Percentiles rank a stretch among this genome's conserved stretches.
Evolutionary conservation across 2,113 vertebrate species (phyloP).

Genomic region (Corapipo altera): DNA sequence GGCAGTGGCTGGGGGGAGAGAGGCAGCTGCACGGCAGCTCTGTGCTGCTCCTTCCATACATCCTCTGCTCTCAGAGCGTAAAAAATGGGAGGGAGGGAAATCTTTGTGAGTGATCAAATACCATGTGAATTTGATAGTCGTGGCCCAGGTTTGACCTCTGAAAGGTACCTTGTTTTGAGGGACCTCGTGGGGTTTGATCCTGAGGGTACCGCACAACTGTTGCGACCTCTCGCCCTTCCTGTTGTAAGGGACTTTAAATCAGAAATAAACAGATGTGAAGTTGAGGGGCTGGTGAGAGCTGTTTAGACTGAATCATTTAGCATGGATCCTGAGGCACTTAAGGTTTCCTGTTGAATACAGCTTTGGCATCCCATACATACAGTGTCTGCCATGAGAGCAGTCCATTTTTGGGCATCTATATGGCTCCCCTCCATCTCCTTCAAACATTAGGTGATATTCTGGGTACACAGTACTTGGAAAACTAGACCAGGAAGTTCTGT

Average conservation of each 20-base stretch:
- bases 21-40: background rate
- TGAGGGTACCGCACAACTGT: background rate
- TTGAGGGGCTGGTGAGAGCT: background rate
- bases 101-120: background rate
- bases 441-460: background rate
- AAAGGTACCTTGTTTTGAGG: background rate
- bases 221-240: slow-evolving; percentile 20
- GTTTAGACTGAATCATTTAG: slow-evolving; percentile 2
- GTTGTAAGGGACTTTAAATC: slow-evolving; percentile 37
- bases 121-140: background rate
- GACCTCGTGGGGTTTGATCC: background rate
- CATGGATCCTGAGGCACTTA: slow-evolving; percentile 1
- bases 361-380: background rate
- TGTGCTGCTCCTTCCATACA: accelerated
- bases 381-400: background rate
- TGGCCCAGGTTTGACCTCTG: slow-evolving; percentile 40
- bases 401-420: background rate
- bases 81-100: background rate
- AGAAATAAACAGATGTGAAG: slow-evolving; percentile 53
- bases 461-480: background rate
- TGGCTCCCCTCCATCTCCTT: background rate
- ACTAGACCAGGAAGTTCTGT: background rate
- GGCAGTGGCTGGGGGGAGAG: background rate
- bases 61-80: background rate
- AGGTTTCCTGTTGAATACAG: background rate